phyloP scores from a whole-genome alignment of 2,797 vertebrate species.

The Pelodytes ibericus region DNA sequence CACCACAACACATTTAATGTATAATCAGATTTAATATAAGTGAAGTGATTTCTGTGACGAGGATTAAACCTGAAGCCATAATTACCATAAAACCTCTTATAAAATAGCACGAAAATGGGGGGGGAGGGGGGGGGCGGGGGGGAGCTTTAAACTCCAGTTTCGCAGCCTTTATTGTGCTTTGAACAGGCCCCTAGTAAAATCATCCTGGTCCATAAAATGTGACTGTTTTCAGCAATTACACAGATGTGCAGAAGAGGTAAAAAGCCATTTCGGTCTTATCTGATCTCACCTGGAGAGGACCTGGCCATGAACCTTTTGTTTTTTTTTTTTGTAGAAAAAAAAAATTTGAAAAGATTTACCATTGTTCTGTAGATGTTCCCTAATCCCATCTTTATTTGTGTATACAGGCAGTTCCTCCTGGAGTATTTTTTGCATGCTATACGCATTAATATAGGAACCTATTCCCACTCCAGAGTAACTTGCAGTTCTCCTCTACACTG shows the following conservation, averaged over 20 bases:
- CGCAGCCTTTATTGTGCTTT: slow-evolving; percentile 27
- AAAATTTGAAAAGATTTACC: slow-evolving; percentile 7
- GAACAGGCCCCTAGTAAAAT: slow-evolving; percentile 43
- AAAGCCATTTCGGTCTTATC: slow-evolving; percentile 51
- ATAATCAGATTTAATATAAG: no score
- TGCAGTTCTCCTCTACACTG: no score
- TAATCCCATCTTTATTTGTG: no score
- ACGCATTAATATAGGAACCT: no score
- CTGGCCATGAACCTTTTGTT: slow-evolving; percentile 51
- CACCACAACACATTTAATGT: no score
- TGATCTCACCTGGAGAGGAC: slow-evolving; percentile 45
- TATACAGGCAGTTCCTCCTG: no score
- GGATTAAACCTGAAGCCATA: slow-evolving; percentile 9
- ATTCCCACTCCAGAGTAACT: no score
- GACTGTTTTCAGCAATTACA: slow-evolving; percentile 42
- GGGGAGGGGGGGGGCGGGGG: no score
- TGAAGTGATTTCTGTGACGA: neutral
- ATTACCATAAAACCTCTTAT: slow-evolving; percentile 30
- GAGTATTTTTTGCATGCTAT: no score
- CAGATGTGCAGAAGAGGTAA: slow-evolving; percentile 38
- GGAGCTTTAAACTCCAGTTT: neutral
- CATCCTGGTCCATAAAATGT: slow-evolving; percentile 37
- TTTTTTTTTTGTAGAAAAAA: neutral
- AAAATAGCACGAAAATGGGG: slow-evolving; percentile 22
- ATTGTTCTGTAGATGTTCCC: neutral